A percentile compares a stretch with the other conserved stretches of the same genome.
Evolutionary conservation across 2,797 vertebrate genomes (phyloP).

Genomic region (Periparus ater): DNA sequence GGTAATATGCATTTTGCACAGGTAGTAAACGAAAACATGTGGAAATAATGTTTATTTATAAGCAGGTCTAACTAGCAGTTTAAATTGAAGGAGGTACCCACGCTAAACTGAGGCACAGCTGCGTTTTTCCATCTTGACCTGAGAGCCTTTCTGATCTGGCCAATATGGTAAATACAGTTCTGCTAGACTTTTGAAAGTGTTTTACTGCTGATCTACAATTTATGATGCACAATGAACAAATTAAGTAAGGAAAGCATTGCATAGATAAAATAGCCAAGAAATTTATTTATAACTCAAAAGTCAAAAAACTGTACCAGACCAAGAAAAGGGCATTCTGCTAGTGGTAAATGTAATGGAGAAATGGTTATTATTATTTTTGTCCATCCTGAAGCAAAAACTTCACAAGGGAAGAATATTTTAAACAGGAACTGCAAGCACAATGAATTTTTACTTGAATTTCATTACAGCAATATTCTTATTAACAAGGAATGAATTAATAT

Average conservation of each 20-base stretch:
- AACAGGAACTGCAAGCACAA: neutral
- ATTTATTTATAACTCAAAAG: neutral
- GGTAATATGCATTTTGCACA: neutral
- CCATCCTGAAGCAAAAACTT: neutral
- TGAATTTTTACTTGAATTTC: neutral
- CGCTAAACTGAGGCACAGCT: neutral
- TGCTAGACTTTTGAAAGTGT: neutral
- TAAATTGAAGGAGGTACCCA: neutral
- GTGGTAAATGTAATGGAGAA: neutral
- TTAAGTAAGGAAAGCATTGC: neutral
- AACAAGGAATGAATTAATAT: neutral
- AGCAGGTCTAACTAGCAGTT: neutral
- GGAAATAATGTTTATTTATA: neutral
- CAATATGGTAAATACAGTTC: rapidly evolving
- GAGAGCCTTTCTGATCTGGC: neutral
- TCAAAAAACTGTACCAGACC: neutral
- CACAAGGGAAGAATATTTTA: neutral
- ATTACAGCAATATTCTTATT: neutral
- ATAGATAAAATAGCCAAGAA: neutral
- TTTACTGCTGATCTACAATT: neutral
- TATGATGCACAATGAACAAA: neutral
- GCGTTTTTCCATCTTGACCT: neutral
- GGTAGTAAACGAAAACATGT: neutral
- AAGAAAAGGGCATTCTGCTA: neutral
- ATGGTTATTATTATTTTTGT: neutral